phyloP scores from a whole-genome alignment of 2,888 invertebrate species.

The Onthophagus sagittarius region DNA sequence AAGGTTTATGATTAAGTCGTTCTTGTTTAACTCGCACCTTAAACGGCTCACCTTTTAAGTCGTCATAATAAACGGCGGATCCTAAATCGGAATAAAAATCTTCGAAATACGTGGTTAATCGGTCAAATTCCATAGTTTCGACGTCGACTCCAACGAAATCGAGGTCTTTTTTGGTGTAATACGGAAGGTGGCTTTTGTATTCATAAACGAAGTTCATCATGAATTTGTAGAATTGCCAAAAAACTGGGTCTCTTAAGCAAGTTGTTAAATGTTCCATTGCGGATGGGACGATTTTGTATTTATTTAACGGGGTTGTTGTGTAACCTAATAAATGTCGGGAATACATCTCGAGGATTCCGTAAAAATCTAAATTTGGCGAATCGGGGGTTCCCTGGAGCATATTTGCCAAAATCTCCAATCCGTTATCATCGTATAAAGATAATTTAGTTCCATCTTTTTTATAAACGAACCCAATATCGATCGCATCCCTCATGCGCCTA shows the following conservation, averaged over 20 bases:
- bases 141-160: conserved; percentile 63
- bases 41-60: conserved; percentile 46
- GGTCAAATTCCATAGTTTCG: conserved; percentile 60
- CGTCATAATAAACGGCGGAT: conserved; percentile 53
- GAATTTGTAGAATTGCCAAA: conserved; percentile 66
- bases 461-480: conserved; percentile 56
- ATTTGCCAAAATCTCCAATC: conserved; percentile 62
- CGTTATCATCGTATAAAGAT: conserved; percentile 58
- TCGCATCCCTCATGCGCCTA: conserved; percentile 56
- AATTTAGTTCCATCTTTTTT: conserved; percentile 46
- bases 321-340: conserved; percentile 59
- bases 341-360: conserved; percentile 55
- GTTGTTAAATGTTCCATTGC: conserved; percentile 62
- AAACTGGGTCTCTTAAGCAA: conserved; percentile 68
- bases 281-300: conserved; percentile 55
- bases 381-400: conserved; percentile 62
- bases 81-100: conserved; percentile 63
- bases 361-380: conserved; percentile 57
- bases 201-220: conserved; percentile 55
- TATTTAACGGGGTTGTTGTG: conserved; percentile 40
- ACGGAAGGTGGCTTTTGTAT: conserved; percentile 58
- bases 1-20: conserved; percentile 63
- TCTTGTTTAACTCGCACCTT: conserved; percentile 57
- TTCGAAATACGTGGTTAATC: conserved; percentile 67
- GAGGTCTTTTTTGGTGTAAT: conserved; percentile 62